Percentiles rank a stretch among this genome's conserved stretches.
Conservation (phyloP, 2,113 vertebrate genomes). For the Microcebus jonahi region DNA sequence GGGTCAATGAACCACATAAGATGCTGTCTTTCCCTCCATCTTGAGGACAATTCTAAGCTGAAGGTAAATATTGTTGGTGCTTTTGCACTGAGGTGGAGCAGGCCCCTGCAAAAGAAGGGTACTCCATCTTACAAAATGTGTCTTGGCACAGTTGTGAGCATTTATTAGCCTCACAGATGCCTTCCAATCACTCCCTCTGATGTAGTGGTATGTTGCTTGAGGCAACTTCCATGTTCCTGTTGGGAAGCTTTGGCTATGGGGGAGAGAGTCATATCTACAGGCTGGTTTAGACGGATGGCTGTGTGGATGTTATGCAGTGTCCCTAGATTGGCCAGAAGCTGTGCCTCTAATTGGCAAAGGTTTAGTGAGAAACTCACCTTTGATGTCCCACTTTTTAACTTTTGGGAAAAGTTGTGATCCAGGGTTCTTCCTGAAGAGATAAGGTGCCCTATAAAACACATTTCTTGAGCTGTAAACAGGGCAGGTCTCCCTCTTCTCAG, state of each 20-base stretch:
- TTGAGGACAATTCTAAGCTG: background rate
- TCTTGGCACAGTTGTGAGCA: background rate
- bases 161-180: slow-evolving; percentile 25
- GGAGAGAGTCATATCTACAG: background rate
- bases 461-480: background rate
- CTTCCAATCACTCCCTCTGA: background rate
- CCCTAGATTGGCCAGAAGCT: background rate
- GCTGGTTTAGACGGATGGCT: background rate
- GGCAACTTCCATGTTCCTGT: slow-evolving; percentile 24
- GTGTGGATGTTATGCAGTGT: background rate
- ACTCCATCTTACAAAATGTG: background rate
- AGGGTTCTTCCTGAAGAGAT: background rate
- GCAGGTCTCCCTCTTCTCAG: background rate
- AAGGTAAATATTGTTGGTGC: background rate
- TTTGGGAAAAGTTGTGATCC: background rate
- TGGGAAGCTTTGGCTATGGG: background rate
- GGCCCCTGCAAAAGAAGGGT: background rate
- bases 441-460: background rate
- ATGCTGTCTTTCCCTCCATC: background rate
- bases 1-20: background rate
- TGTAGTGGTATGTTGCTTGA: slow-evolving; percentile 37
- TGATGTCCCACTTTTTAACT: slow-evolving; percentile 20
- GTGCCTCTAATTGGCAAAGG: background rate
- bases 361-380: background rate
- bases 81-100: background rate